Evolutionary conservation across 2,888 invertebrate species (phyloP).

Genomic region (Elaeidobius kamerunicus): DNA sequence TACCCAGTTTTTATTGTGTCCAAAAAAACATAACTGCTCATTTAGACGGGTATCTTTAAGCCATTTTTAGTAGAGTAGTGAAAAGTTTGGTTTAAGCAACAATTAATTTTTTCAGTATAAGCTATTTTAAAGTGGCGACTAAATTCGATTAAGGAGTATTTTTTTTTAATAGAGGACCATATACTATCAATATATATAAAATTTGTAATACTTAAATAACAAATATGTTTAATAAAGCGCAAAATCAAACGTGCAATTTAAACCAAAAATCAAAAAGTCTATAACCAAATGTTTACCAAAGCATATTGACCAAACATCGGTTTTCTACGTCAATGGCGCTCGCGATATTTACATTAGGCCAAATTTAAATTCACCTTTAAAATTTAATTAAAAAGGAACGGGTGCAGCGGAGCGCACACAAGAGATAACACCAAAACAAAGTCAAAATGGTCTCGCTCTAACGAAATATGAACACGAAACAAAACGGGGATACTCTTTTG

Average conservation of each 20-base stretch:
- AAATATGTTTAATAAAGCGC: slow-evolving; percentile 6
- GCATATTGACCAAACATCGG: slow-evolving; percentile 3
- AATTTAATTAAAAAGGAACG: slow-evolving; percentile 23
- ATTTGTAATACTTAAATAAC: no score
- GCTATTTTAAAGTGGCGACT: no score
- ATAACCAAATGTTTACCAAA: slow-evolving; percentile 6
- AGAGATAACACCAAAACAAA: slow-evolving; percentile 25
- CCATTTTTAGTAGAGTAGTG: no score
- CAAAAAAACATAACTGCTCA: no score
- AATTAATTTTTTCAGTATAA: no score
- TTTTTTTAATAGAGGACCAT: no score
- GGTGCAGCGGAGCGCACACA: slow-evolving; percentile 17
- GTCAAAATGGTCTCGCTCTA: slow-evolving; percentile 11
- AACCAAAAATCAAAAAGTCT: background rate
- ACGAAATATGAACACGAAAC: slow-evolving; percentile 22
- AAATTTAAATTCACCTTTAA: slow-evolving; percentile 27
- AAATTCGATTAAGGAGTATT: no score
- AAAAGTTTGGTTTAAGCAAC: no score
- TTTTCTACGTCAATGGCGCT: slow-evolving; percentile 23
- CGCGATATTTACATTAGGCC: slow-evolving; percentile 18
- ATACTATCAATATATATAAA: no score
- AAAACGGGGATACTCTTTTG: slow-evolving; percentile 18
- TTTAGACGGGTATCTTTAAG: no score
- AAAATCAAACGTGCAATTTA: slow-evolving; percentile 2
- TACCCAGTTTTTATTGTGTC: no score